Base-by-base conservation (phyloP, 2,888 invertebrate species). In the Himalopsyche tibetana region DNA sequence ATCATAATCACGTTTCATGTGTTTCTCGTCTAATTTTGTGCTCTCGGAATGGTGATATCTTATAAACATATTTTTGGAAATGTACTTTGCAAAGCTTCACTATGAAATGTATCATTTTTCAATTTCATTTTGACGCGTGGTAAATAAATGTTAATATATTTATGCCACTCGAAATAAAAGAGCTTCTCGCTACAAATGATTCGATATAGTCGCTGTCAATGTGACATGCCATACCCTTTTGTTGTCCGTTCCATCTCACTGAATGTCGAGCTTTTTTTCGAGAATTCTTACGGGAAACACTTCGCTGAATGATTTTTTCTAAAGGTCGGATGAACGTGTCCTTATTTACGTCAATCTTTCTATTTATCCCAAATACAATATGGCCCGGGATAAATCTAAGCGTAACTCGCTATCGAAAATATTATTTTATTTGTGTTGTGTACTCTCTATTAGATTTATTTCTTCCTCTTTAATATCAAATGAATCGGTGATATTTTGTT, bases 131-230 rank as follows among this genome's bases (percentile, higher is more conserved):
- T 51, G 12, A 51, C 51, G 3, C 51, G 15, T 51, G 15, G 63
- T 8, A 63, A 19, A 63, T 63, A 63, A 63, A 63, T 19, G 19
- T 19, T 63, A 51, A 63, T 63, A 51, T 51, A 51, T 63, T 63
- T 63, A n/a, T 28, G 28, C 11, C 63, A 15, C 19, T 51, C 15
- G 4, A 19, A 6, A 19, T 19, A 63, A 19, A 63, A 63, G 63
- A 19, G 19, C 19, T 63, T 2, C 63, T 6, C 63, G 63, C 19
- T 8, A 63, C 63, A n/a, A 63, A 63, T 63, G 63, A 63, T 63
- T 63, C 19, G 28, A 63, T 63, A 63, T 63, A 19, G 63, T 63
- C 28, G 63, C 19, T 63, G 63, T 63, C 63, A 63, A 63, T 63
- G n/a, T 63, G 63, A 63, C 63, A n/a, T 19, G 63, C 19, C 63